Base-by-base conservation (phyloP, 2,113 vertebrate genomes). In the Clarias magur region DNA sequence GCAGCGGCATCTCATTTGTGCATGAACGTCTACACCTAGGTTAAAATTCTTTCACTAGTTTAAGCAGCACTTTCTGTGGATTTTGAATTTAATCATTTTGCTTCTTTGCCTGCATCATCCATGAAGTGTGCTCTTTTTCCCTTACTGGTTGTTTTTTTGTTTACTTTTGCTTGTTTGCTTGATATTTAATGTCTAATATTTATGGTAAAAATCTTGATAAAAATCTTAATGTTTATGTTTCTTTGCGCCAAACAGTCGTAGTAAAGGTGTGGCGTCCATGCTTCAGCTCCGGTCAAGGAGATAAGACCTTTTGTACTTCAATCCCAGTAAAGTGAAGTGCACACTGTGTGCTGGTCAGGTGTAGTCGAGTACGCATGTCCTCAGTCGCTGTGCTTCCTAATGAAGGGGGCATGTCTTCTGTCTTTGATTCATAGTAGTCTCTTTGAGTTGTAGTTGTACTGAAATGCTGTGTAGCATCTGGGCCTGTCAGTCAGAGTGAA, bases 41-140 rank as follows among this genome's bases (percentile, higher is more conserved):
- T 30, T 57, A 53, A 10, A 42, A 82, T 63, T 83, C 62, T 70
- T 57, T 9, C n/a, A 70, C 82, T 83, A 53, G 54, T 72, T 84
- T 59, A 53, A 59, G 27, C 42, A 83, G 42, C 65, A 27, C 48
- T 57, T 68, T 62, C 38, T 67, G 62, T 68, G 7, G 13, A 25
- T 72, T n/a, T 57, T 83, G 30, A 83, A 54, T 83, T 83, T 7
- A 62, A 62, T 38, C 30, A 3, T 34, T 62, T 25, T 12, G 0
- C 21, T 60, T 80, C 17, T 57, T 25, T 57, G n/a, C 27, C 56
- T 59, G 34, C 56, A 42, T 81, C 30, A 10, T 38, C 6, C 3
- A 15, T 25, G 1, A 21, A 57, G 25, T 62, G 79, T 34, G 53
- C 19, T 42, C 8, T 68, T 38, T 42, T 73, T 42, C 11, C 60